phyloP scores from a whole-genome alignment of 2,113 vertebrate species.

The Trichechus manatus region DNA sequence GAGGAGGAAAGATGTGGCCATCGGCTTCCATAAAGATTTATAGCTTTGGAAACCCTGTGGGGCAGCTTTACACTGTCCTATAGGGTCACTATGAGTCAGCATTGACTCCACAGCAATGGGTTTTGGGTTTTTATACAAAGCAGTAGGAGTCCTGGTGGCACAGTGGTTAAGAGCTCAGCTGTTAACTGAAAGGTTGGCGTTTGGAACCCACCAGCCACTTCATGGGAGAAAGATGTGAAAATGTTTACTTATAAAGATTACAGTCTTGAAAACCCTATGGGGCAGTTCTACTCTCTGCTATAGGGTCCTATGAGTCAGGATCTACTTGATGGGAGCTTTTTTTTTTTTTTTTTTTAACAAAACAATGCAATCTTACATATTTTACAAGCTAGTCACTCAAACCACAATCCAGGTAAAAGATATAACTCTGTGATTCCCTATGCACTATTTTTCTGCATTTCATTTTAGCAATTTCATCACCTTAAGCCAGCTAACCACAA shows the following conservation, averaged over 20 bases:
- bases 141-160: too few relatives aligned
- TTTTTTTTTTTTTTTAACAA: background rate
- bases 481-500: constrained; percentile 56
- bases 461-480: constrained; percentile 38
- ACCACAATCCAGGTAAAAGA: background rate
- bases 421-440: constrained; percentile 27
- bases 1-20: background rate
- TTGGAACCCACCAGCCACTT: background rate
- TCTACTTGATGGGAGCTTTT: background rate
- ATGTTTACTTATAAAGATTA: background rate
- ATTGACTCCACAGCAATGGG: background rate
- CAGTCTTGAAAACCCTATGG: background rate
- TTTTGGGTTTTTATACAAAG: too few relatives aligned
- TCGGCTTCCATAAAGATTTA: background rate
- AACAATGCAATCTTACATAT: background rate
- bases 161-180: too few relatives aligned
- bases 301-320: background rate
- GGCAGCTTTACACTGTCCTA: background rate
- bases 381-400: constrained; percentile 19
- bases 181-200: background rate
- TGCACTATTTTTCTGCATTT: constrained; percentile 44
- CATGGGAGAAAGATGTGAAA: background rate
- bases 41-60: background rate
- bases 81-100: background rate
- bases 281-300: background rate